These are phyloP conservation scores for Cecropterus lyciades DNA, from an alignment of 1,140 invertebrate species.

Conservation along the genomic window DNA sequence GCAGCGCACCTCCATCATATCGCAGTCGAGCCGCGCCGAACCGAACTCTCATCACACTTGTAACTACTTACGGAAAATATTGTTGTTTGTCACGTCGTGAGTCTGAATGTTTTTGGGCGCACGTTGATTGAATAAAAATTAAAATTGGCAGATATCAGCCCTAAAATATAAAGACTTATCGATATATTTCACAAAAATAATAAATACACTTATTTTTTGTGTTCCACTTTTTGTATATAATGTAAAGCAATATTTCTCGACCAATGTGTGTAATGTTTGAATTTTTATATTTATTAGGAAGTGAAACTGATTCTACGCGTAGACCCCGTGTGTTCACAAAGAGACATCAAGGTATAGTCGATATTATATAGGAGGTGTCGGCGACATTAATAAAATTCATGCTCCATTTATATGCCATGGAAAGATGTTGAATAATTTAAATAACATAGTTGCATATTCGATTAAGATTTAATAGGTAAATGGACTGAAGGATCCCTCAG, in stretches of 20 bases:
- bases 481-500: conserved; percentile 8
- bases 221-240: conserved; percentile 65
- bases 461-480: conserved; percentile 7
- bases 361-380: conserved; percentile 43
- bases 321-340: conserved; percentile 59
- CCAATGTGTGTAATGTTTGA: conserved; percentile 41
- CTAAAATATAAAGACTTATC: conserved; percentile 17
- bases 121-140: neutral
- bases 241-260: conserved; percentile 64
- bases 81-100: conserved; percentile 1
- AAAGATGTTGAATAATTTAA: conserved; percentile 4
- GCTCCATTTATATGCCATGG: conserved; percentile 1
- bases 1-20: conserved; percentile 88
- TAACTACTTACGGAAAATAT: conserved; percentile 80
- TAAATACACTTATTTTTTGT: conserved; percentile 46
- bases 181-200: conserved; percentile 23
- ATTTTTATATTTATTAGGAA: conserved; percentile 65
- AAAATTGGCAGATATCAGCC: neutral
- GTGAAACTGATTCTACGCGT: conserved; percentile 46
- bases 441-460: conserved; percentile 3
- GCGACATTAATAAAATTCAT: conserved; percentile 37
- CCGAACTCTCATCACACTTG: conserved; percentile 92
- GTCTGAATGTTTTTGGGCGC: conserved; percentile 6
- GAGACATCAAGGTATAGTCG: conserved; percentile 71
- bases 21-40: conserved; percentile 88